Conservation (phyloP, 1,140 invertebrate species). For the Drosophila oshimai region DNA sequence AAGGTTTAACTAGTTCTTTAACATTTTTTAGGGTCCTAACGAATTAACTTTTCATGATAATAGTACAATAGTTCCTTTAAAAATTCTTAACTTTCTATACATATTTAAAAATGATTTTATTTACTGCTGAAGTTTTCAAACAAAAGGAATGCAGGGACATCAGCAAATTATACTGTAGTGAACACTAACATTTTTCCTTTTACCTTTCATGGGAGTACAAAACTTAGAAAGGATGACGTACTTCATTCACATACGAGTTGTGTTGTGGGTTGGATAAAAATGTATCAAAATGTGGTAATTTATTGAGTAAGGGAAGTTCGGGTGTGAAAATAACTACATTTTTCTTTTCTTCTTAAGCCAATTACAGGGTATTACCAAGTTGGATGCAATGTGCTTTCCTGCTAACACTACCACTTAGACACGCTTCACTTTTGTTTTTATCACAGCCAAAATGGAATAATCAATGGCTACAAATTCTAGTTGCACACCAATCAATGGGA, state of each 20-base stretch:
- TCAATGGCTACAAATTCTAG: slow-evolving; percentile 51
- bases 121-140: too few species aligned
- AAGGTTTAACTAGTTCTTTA: too few species aligned
- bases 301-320: neutral
- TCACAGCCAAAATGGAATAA: slow-evolving; percentile 52
- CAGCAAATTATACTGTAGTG: too few species aligned
- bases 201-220: too few species aligned
- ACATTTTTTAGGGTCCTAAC: too few species aligned
- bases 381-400: neutral
- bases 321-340: neutral
- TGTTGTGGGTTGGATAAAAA: neutral
- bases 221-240: neutral
- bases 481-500: slow-evolving; percentile 10
- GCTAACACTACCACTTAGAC: slow-evolving; percentile 19
- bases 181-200: too few species aligned
- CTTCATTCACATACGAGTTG: neutral
- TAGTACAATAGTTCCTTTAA: too few species aligned
- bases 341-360: neutral
- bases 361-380: neutral
- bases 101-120: too few species aligned
- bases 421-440: slow-evolving; percentile 61
- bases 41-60: too few species aligned
- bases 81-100: too few species aligned
- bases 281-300: neutral
- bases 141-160: too few species aligned